Evolutionary conservation across 2,888 invertebrate genomes (phyloP), one percentile per base, ranked within the genome.

Genomic region (Ptilodon capucinus): DNA sequence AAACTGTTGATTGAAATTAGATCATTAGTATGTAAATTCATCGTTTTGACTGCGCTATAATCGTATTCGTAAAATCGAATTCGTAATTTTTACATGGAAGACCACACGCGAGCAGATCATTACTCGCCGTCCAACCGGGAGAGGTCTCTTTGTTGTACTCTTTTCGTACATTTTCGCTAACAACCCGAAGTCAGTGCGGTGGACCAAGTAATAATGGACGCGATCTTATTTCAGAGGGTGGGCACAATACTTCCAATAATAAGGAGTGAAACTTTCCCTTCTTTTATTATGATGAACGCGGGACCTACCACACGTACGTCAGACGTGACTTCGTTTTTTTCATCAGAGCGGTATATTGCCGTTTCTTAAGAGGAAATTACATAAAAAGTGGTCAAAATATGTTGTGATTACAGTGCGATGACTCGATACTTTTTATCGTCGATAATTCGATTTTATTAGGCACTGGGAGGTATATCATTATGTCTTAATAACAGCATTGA

Each of bases 101-200:
- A 83, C 85, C 85, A 84, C 86, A 84, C 84, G 77, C 80, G 64
- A 74, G 64, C 61, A 67, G 64, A 71, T 80, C 76, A 81, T 84
- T 83, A 81, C 60, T 61, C 53, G 38, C 25, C 46, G 68, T 17
- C 79, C 79, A 78, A 53, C 57, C 44, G 71, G 64, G 48, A 54
- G 49, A 54, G 80, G 73, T 48, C 75, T 64, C 51, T 59, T 63
- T 54, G 52, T 60, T 51, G 58, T 50, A 67, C 57, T 62, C 66
- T 74, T 51, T 66, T 67, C 49, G 48, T 54, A 51, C 56, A 68
- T 70, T 71, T 68, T 68, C 44, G 51, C 63, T 66, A 65, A 69
- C 59, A 63, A 68, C 52, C 58, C 52, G 46, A 47, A 56, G 52
- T 48, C 52, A 56, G 68, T 61, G 56, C 60, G 61, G 60, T 39